Conservation (phyloP, 2,888 invertebrate genomes). For the Hemistola chrysoprasaria region DNA sequence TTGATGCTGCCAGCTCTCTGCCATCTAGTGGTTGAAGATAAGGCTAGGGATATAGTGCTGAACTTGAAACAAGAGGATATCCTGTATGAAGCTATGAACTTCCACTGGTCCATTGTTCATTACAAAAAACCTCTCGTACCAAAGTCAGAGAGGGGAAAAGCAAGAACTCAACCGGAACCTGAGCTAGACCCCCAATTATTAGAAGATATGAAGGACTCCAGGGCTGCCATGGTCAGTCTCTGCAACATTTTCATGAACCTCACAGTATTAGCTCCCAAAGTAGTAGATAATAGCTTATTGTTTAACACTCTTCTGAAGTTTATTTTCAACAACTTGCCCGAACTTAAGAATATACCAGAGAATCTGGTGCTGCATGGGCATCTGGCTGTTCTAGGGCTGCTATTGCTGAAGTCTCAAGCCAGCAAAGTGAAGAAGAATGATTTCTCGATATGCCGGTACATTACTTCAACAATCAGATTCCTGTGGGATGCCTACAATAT, state of each 20-base stretch:
- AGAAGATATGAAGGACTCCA: slow-evolving; percentile 92
- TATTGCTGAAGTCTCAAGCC: slow-evolving; percentile 91
- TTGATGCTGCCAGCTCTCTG: slow-evolving; percentile 94
- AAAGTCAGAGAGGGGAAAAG: slow-evolving; percentile 89
- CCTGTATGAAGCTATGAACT: slow-evolving; percentile 89
- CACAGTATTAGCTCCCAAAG: slow-evolving; percentile 92
- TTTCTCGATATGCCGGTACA: slow-evolving; percentile 93
- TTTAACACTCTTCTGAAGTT: slow-evolving; percentile 92
- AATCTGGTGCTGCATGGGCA: slow-evolving; percentile 94
- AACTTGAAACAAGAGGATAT: slow-evolving; percentile 90
- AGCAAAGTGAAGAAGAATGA: slow-evolving; percentile 93
- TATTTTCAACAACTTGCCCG: slow-evolving; percentile 92
- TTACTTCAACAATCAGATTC: slow-evolving; percentile 94
- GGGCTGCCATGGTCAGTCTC: slow-evolving; percentile 92
- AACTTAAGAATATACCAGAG: slow-evolving; percentile 90
- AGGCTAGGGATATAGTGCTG: slow-evolving; percentile 90
- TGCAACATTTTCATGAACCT: slow-evolving; percentile 97
- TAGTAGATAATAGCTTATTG: slow-evolving; percentile 89
- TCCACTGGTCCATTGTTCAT: slow-evolving; percentile 94
- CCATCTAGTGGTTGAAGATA: slow-evolving; percentile 95
- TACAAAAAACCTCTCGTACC: slow-evolving; percentile 92
- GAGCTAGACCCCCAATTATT: slow-evolving; percentile 87
- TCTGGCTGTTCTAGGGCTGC: slow-evolving; percentile 90
- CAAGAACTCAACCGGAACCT: slow-evolving; percentile 88
- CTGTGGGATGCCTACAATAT: slow-evolving; percentile 96